Evolutionary conservation across 2,888 invertebrate genomes (phyloP), one percentile per base, ranked within the genome.

Genomic region (Cheilosia variabilis): DNA sequence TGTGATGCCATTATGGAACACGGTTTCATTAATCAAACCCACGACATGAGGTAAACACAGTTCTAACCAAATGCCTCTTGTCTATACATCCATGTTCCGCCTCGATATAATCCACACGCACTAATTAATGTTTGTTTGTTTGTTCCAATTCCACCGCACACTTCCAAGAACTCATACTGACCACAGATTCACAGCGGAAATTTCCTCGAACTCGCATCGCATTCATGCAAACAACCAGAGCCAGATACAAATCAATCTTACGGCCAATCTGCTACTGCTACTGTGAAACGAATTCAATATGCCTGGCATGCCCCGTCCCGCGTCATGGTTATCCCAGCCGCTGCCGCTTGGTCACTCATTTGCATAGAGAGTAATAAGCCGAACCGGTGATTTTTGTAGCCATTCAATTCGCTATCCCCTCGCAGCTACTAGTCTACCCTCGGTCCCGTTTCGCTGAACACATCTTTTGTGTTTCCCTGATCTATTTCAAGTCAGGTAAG

Each of bases 401-500:
- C 22, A 47, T 37, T n/a, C 19, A 13, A 55, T 37, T 53, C 22
- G 22, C 53, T 22, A 43, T 6, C 19, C 45, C 1, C 24, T 13
- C 15, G 17, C 4, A 10, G 4, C 19, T 22, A 41, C 17, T 19
- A 3, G 19, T 22, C 34, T 50, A 50, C 47, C 50, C 31, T 34
- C 34, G 50, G 34, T 55, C 17, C 66, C 55, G 55, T 15, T 13
- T 31, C 13, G 15, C 9, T 68, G 7, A 22, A 10, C 52, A 41
- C 52, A 60, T 72, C 66, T 79, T 53, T 66, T 66, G 47, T 63
- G 15, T 62, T 58, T 50, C 37, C 53, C 41, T 63, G 79, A 65
- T 79, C 84, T 84, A 79, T 84, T 69, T 73, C 71, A 73, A 47
- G 79, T 60, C 79, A 84, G 80, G 80, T 79, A 73, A 68, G 83